Evolutionary conservation across 2,113 vertebrate species (phyloP), one percentile per base, ranked within the genome.

Genomic region (Notarius lentiginosus): DNA sequence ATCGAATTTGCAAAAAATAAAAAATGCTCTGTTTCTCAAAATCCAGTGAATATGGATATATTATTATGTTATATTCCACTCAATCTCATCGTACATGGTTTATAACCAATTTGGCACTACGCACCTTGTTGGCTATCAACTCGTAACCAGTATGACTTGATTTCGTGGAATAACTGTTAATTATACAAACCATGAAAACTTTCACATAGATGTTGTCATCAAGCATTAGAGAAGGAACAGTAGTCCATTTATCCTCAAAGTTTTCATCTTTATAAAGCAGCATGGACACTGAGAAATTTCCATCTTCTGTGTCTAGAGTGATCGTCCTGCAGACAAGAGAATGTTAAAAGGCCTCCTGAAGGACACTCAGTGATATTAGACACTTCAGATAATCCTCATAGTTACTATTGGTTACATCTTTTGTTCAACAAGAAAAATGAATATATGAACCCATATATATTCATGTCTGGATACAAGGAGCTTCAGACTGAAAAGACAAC

Each of bases 191-290:
- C 94, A 96, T 95, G 84, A 92, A 94, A 60, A 96, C 94, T 89
- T 94, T 95, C 14, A 96, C 94, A 91, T 94, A 97, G 89, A 96
- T 91, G 82, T 94, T 89, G 10, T 96, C 93, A 10, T 96, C 94
- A 86, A 96, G 93, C 27, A 90, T 94, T 83, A 96, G 93, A 18
- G 95, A 95, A 0, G 93, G 91, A 82, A 93, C 92, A 7, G 94
- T 94, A 55, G 91, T 95, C 95, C 92, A 95, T 87, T 90, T 93
- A 87, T 95, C 92, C 84, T 94, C 79, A 88, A 96, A 96, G 58
- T 89, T 91, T 58, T 92, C 80, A 27, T 96, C 95, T 89, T 96
- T 96, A 87, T 92, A 95, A 82, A 96, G 91, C 70, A 96, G 34
- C 95, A 95, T 88, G 0, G 95, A 95, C 88, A 94, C 92, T 0